Percentiles rank a stretch among this genome's conserved stretches.
Conservation (phyloP, 1,140 invertebrate species). For the Calliopsis andreniformis region DNA sequence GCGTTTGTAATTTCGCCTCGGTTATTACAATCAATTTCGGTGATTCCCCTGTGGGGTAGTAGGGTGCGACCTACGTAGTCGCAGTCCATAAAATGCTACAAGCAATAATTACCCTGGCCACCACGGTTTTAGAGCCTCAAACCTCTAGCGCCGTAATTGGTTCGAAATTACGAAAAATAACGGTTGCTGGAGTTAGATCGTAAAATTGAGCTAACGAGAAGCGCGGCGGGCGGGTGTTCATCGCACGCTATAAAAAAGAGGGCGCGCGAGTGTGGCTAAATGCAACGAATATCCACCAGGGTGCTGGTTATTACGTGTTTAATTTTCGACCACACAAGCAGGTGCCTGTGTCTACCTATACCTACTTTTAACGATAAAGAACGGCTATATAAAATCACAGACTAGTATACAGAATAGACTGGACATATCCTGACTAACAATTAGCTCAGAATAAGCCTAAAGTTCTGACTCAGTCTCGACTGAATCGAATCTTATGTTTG, state of each 20-base stretch:
- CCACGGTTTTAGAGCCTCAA: conserved; percentile 36
- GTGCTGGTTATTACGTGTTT: conserved; percentile 68
- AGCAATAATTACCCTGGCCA: conserved; percentile 38
- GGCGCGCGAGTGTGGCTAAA: conserved; percentile 62
- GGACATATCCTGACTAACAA: no score
- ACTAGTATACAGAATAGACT: no score
- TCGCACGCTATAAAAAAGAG: conserved; percentile 65
- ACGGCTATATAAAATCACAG: no score
- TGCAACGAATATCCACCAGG: conserved; percentile 55
- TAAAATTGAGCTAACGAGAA: conserved; percentile 76
- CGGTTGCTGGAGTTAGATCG: conserved; percentile 61
- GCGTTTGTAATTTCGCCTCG: conserved; percentile 35
- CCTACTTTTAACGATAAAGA: no score
- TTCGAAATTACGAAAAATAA: conserved; percentile 70
- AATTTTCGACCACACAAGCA: conserved; percentile 69
- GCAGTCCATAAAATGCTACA: conserved; percentile 43
- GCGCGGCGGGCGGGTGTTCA: conserved; percentile 53
- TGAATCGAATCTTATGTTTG: no score
- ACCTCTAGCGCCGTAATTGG: conserved; percentile 56
- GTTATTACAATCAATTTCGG: conserved; percentile 53
- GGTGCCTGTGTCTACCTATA: no score
- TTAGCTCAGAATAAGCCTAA: no score
- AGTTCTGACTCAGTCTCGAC: no score
- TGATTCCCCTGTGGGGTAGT: neutral
- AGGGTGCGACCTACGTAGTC: neutral